Conservation (phyloP, 2,888 invertebrate species). For the Phymatocera aterrima region DNA sequence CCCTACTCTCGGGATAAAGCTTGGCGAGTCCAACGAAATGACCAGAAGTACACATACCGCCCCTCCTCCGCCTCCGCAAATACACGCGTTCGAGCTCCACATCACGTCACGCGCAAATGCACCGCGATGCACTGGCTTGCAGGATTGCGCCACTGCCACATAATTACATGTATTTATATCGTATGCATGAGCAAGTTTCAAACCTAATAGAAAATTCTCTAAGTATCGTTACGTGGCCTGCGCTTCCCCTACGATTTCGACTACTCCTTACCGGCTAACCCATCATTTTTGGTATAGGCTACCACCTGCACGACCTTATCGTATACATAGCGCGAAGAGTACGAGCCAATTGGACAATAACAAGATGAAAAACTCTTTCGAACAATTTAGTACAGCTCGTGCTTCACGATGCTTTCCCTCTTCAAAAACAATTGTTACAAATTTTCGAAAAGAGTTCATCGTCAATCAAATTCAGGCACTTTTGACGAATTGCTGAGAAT, state of each 20-base stretch:
- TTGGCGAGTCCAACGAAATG: slow-evolving; percentile 20
- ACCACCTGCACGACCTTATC: no score
- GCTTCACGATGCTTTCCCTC: no score
- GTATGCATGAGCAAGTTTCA: neutral
- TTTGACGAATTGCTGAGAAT: no score
- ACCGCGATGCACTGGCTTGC: neutral
- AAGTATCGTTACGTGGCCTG: neutral
- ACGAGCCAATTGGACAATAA: no score
- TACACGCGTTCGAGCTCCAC: slow-evolving; percentile 3
- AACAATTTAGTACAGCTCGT: no score
- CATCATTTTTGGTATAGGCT: neutral
- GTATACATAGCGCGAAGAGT: no score
- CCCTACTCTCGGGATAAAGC: neutral
- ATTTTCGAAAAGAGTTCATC: no score
- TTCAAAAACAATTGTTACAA: no score
- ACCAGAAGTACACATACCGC: neutral
- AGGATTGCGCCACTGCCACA: neutral
- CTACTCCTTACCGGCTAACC: neutral
- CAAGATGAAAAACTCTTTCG: no score
- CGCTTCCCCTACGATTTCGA: neutral
- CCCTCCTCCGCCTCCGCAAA: neutral
- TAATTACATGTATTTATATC: neutral
- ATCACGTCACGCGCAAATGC: slow-evolving; percentile 1
- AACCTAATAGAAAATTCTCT: neutral
- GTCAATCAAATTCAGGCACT: no score